These are phyloP conservation scores for Eumeta japonica DNA, from an alignment of 1,140 invertebrate species.

Conservation along the genomic window DNA sequence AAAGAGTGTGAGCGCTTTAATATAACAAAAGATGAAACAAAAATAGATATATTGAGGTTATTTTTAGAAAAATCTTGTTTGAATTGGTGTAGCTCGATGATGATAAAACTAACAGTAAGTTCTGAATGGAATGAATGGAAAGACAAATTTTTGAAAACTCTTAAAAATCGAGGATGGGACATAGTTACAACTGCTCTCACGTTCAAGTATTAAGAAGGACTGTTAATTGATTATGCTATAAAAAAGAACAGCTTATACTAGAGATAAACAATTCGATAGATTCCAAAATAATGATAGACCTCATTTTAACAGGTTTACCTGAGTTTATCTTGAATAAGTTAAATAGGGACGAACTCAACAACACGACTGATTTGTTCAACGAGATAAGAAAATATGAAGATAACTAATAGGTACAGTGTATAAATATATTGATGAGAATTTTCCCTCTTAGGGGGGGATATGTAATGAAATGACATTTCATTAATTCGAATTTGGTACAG, in stretches of 20 bases:
- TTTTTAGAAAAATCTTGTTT: no score
- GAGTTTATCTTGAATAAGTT: slow-evolving; percentile 1
- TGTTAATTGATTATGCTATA: no score
- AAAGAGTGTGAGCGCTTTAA: slow-evolving; percentile 1
- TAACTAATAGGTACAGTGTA: no score
- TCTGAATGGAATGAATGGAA: background rate
- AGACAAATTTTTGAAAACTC: slow-evolving; percentile 1
- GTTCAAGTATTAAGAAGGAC: no score
- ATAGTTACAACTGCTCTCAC: background rate
- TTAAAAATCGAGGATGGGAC: no score
- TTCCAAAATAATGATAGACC: slow-evolving; percentile 1
- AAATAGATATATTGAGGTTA: no score
- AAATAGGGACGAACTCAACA: no score
- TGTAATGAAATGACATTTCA: no score
- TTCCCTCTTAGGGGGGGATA: no score
- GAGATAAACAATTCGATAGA: background rate
- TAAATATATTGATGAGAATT: no score
- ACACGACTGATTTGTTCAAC: no score
- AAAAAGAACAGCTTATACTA: slow-evolving; percentile 1
- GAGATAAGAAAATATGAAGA: slow-evolving; percentile 1
- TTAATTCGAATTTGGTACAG: no score
- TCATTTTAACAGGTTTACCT: background rate
- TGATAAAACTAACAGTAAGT: slow-evolving; percentile 1
- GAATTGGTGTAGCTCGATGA: slow-evolving; percentile 1
- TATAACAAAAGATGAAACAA: slow-evolving; percentile 3